These are phyloP conservation scores for Dicaeum eximium DNA, from an alignment of 2,113 vertebrate genomes.

Conservation along the genomic window DNA sequence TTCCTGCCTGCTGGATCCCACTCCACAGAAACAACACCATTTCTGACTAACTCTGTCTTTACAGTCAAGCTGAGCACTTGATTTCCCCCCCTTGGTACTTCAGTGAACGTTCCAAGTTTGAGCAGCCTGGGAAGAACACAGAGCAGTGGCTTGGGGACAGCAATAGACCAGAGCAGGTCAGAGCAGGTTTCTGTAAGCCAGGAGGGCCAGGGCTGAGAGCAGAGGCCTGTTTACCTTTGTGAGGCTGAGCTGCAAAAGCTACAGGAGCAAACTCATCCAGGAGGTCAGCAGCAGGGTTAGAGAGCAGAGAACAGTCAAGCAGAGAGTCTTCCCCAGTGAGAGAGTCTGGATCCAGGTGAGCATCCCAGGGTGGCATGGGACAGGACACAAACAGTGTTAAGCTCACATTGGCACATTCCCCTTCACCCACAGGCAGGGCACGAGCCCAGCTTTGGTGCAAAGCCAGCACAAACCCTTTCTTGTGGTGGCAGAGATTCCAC, in stretches of 20 bases:
- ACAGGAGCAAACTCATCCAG: constrained; percentile 90
- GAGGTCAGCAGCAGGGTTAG: constrained; percentile 84
- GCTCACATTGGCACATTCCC: neutral
- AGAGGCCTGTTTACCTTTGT: constrained; percentile 81
- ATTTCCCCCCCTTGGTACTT: neutral
- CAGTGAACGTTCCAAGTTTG: neutral
- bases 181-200: neutral
- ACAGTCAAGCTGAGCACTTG: neutral
- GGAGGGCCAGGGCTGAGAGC: neutral
- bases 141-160: neutral
- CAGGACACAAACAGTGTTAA: constrained; percentile 55
- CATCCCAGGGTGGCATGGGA: constrained; percentile 54
- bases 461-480: neutral
- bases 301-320: constrained; percentile 89
- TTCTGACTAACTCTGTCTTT: neutral
- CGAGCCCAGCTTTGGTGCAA: neutral
- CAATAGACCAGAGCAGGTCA: neutral
- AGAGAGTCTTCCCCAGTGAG: constrained; percentile 88
- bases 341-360: constrained; percentile 80
- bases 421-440: rapidly evolving
- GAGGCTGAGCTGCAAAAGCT: constrained; percentile 79
- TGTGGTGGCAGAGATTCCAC: neutral
- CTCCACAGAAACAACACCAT: neutral
- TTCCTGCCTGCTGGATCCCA: neutral
- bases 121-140: neutral